Evolutionary conservation across 2,113 vertebrate genomes (phyloP), one percentile per base, ranked within the genome.

Genomic region (Scalopus aquaticus): DNA sequence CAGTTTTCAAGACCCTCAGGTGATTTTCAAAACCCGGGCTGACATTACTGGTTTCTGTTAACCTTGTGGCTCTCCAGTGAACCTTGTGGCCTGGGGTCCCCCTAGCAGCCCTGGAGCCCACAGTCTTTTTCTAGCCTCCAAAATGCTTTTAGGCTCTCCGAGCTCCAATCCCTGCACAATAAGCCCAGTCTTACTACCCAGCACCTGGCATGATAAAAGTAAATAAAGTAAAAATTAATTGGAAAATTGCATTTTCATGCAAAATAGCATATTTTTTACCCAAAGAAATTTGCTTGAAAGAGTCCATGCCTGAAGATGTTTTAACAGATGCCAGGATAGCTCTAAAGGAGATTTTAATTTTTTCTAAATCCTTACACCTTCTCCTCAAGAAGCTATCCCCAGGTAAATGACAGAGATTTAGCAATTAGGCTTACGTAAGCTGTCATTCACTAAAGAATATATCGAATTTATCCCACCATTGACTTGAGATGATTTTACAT

Each of bases 1-100:
- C n/a, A 92, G 87, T 95, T 96, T 94, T 76, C 62, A 95, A 93
- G 65, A 42, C 74, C 79, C 65, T 96, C 32, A 2, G 77, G 60
- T 95, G 86, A 95, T 84, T 90, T 93, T 90, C 67, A 90, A 90
- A 54, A 65, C 44, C 15, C 79, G 26, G 9, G 22, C 26, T 67
- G 54, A 22, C 54, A 22, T 90, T 28, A 65, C 62, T 88, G 39
- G 76, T 69, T 90, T 97, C 78, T 89, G 83, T 22, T 73, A 51
- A 19, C 46, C 73, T 77, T 0, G 0, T 0, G 15, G 9, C 54
- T 35, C 11, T 17, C 39, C 22, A 65, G 62, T 69, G 92, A 91
- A 56, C 26, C 16, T 26, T 60, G 17, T 60, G 44, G 28, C 35
- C 60, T 60, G 9, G 32, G 73, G 51, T 20, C 19, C 44, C 39